Evolutionary conservation across 1,140 invertebrate species (phyloP).

Genomic region (Habropoda laboriosa): DNA sequence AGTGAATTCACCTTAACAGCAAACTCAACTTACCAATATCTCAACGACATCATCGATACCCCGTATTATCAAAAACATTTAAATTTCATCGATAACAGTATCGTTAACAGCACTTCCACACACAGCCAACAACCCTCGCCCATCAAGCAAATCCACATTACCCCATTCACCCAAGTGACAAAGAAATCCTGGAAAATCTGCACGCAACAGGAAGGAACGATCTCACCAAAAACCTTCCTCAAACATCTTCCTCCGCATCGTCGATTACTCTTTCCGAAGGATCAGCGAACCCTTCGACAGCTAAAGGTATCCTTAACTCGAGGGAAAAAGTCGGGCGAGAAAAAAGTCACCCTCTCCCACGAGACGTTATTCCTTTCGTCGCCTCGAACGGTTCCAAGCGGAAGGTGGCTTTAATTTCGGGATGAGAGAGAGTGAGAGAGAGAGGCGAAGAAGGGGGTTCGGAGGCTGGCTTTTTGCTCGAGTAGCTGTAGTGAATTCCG

Average conservation of each 20-base stretch:
- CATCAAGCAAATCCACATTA: background rate
- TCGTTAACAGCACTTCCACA: too few species aligned
- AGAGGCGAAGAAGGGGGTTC: too few species aligned
- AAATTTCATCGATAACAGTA: too few species aligned
- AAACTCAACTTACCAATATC: too few species aligned
- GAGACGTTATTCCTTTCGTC: background rate
- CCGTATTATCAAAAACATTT: too few species aligned
- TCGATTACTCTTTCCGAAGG: background rate
- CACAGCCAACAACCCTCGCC: too few species aligned
- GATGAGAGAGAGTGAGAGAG: too few species aligned
- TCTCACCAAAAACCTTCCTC: background rate
- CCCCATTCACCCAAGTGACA: background rate
- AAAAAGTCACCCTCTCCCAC: background rate
- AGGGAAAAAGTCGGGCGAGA: background rate
- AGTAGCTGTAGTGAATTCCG: conserved; percentile 34
- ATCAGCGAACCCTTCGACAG: background rate
- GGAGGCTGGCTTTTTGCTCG: conserved; percentile 39
- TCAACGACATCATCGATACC: too few species aligned
- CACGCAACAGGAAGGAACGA: background rate
- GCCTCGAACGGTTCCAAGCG: background rate
- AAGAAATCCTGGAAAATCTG: background rate
- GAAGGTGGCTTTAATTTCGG: conserved; percentile 48
- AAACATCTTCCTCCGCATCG: background rate
- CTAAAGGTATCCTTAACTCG: too few species aligned
- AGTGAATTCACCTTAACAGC: too few species aligned